Percentiles rank a stretch among this genome's conserved stretches.
Evolutionary conservation across 2,797 vertebrate genomes (phyloP).

Genomic region (Muraenolepis orangiensis): DNA sequence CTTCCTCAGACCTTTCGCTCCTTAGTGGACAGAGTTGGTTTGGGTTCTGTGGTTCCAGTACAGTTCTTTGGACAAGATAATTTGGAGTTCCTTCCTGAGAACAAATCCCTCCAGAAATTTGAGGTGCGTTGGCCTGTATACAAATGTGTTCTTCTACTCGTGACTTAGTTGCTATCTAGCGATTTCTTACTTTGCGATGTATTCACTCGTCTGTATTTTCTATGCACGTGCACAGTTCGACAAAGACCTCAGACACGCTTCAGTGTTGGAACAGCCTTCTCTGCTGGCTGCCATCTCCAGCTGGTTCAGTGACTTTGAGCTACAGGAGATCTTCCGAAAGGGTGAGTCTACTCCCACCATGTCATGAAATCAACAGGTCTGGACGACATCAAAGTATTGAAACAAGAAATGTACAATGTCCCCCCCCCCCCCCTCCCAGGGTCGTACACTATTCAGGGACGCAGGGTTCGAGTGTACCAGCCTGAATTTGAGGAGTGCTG

Average conservation of each 20-base stretch:
- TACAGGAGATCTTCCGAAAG: constrained; percentile 97
- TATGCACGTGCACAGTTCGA: constrained; percentile 78
- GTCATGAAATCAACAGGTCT: background rate
- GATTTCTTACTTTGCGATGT: background rate
- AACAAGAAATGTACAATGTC: too few relatives aligned
- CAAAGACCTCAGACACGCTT: constrained; percentile 83
- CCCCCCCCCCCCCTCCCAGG: constrained; percentile 62
- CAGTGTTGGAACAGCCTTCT: constrained; percentile 85
- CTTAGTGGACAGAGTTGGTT: constrained; percentile 90
- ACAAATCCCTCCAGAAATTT: constrained; percentile 85
- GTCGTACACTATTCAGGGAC: constrained; percentile 91
- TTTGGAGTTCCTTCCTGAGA: constrained; percentile 87
- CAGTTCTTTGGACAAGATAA: constrained; percentile 89
- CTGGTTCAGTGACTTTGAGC: constrained; percentile 88
- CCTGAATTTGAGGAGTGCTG: constrained; percentile 91
- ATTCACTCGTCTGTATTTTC: constrained; percentile 22
- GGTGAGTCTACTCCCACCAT: constrained; percentile 67
- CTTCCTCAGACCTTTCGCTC: constrained; percentile 85
- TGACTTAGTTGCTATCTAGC: background rate
- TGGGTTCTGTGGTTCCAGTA: constrained; percentile 89
- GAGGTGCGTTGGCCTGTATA: constrained; percentile 75
- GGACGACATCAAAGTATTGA: background rate
- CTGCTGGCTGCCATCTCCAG: constrained; percentile 86
- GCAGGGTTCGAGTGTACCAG: constrained; percentile 92
- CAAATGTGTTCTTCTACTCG: background rate